Evolutionary conservation across 2,888 invertebrate species (phyloP), one percentile per base, ranked within the genome.

Genomic region (Nycteola revayana): DNA sequence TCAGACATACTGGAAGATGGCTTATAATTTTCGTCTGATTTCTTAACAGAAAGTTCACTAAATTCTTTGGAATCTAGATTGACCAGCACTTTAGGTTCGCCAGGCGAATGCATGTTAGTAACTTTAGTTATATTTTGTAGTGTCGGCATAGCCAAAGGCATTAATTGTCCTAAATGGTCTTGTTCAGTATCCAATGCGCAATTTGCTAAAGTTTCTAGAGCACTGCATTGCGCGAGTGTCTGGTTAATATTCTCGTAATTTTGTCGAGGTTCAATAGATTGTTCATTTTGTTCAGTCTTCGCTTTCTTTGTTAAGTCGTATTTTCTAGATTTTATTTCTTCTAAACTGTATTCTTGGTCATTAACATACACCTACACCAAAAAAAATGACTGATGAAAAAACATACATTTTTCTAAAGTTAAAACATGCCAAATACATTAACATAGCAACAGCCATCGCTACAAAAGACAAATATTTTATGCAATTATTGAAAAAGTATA

Each of bases 321-420:
- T 66, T 89, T 88, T 54, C 88, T 83, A 40, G 93, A 92, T 60
- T 92, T 88, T 49, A 95, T 88, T 86, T 95, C 95, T 84, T 95
- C 95, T 82, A 95, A 91, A 68, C 94, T 93, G 75, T 91, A 92
- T 84, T 95, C 95, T 48, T 89, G 89, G 46, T 91, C 90, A 55
- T 76, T 75, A 43, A 82, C 75, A 66, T 89, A 89, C 25, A 89
- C 89, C 89, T 89, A 49, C 3, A 21, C 14, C 2, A 14, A 14
- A 20, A 66, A 33, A 25, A 6, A 9, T 9, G 3, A 14, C 5
- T 14, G n/a, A 14, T 14, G 14, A 14, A 30, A 23, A 10, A 7
- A 22, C 11, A 11, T 28, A 30, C 21, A 21, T n/a, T 9, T 8
- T n/a, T n/a, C n/a, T n/a, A n/a, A n/a, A n/a, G n/a, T n/a, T n/a